Percentiles rank a stretch among this genome's conserved stretches.
phyloP scores from a whole-genome alignment of 2,113 vertebrate species.

The Balaeniceps rex region DNA sequence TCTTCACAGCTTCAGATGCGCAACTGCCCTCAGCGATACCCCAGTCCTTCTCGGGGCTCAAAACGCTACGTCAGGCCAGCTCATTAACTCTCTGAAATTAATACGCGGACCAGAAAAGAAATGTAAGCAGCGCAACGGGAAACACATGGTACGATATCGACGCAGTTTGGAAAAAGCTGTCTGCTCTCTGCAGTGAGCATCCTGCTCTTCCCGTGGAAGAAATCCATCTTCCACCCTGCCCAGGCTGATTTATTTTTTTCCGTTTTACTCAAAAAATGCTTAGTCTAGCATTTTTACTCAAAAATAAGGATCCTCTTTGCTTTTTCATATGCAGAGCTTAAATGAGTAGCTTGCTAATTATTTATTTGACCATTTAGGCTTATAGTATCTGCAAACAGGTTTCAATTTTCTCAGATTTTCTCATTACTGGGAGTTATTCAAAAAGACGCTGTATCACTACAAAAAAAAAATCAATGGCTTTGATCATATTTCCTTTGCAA shows the following conservation, averaged over 20 bases:
- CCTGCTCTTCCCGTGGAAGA: background rate
- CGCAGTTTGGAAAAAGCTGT: background rate
- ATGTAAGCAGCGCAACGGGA: background rate
- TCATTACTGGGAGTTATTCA: slow-evolving; percentile 37
- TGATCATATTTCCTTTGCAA: slow-evolving; percentile 44
- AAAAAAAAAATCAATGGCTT: slow-evolving; percentile 14
- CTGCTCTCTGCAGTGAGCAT: background rate
- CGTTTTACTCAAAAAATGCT: background rate
- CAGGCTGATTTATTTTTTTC: background rate
- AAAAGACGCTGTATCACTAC: background rate
- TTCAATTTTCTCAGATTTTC: background rate
- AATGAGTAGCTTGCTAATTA: slow-evolving; percentile 5
- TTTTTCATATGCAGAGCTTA: background rate
- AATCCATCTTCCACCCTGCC: background rate
- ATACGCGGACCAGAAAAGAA: background rate
- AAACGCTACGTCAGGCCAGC: rapidly evolving
- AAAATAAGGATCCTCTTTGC: background rate
- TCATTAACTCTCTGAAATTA: rapidly evolving
- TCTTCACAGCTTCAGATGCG: rapidly evolving
- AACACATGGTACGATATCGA: rapidly evolving
- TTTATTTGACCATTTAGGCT: slow-evolving; percentile 4
- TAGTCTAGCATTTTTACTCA: background rate
- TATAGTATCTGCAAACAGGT: background rate
- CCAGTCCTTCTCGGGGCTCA: background rate
- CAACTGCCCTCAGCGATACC: background rate